Percentiles rank a stretch among this genome's conserved stretches.
Conservation (phyloP, 2,797 vertebrate genomes). For the Tenualosa thibaudeaui region DNA sequence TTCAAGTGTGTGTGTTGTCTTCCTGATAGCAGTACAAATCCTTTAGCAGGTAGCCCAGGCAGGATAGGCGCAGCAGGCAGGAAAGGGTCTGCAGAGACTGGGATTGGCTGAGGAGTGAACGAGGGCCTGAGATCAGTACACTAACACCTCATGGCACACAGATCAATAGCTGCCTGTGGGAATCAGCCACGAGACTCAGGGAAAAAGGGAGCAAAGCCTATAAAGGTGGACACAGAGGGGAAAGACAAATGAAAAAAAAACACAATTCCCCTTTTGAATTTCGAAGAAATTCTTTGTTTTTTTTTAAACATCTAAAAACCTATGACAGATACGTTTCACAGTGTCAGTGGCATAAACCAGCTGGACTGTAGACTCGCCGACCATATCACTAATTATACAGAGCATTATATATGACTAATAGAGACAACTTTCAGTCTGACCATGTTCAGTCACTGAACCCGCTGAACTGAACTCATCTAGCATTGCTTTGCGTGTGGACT, state of each 20-base stretch:
- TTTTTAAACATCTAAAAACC: constrained; percentile 50
- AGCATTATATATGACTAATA: too few relatives aligned
- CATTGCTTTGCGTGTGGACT: neutral
- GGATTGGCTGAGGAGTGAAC: constrained; percentile 23
- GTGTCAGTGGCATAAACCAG: neutral
- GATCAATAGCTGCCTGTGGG: constrained; percentile 66
- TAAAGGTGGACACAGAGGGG: neutral
- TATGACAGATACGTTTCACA: constrained; percentile 60
- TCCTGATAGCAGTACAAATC: neutral
- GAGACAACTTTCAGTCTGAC: too few relatives aligned
- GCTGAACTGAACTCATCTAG: neutral
- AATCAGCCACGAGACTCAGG: constrained; percentile 63
- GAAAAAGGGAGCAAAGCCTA: constrained; percentile 44
- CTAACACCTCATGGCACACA: constrained; percentile 60
- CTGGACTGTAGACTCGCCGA: too few relatives aligned
- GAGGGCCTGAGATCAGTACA: constrained; percentile 55
- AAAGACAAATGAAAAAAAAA: constrained; percentile 32
- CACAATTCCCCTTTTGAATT: constrained; percentile 49
- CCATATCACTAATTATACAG: too few relatives aligned
- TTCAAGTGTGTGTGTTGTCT: neutral
- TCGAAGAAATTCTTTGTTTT: constrained; percentile 46
- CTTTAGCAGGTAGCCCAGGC: neutral
- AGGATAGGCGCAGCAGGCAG: too few relatives aligned
- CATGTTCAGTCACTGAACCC: neutral
- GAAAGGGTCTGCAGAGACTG: neutral